Evolutionary conservation across 2,113 vertebrate genomes (phyloP), one percentile per base, ranked within the genome.

Genomic region (Plotosus lineatus): DNA sequence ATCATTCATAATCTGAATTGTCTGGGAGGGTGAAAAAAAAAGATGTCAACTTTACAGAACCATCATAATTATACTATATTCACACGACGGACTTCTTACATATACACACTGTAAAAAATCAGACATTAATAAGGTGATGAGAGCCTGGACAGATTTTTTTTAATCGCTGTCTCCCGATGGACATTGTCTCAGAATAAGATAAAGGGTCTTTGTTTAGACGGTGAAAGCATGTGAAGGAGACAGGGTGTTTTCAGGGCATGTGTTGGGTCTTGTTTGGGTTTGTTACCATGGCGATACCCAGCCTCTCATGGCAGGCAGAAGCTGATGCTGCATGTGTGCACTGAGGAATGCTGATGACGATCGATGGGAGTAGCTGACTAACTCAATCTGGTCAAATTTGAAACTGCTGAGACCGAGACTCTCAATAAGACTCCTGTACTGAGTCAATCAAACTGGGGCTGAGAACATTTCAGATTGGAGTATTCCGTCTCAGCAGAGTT

Each of bases 221-320:
- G 61, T 50, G 63, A 73, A 46, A 38, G 78, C 76, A 48, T 46
- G 44, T 75, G 66, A 76, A 82, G 85, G 75, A 75, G 65, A 58
- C 60, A 51, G 9, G 71, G 42, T 77, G 50, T 77, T 68, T 78
- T 60, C 65, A 21, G 60, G 28, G 58, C 53, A 71, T 87, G 82
- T 91, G 91, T 92, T 93, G 84, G 82, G 89, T 79, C 83, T 79
- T 94, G 92, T 94, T 93, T 91, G 83, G 86, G 88, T 91, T 85
- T 86, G 91, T 93, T 89, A 86, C 90, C 88, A 82, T 86, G 78
- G 87, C 74, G 76, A 89, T 85, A 1, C 60, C 77, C 48, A 60
- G 66, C 83, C 85, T 28, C 56, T 61, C 56, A 89, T 80, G 85
- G 85, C 51, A 38, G 85, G 53, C 77, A 73, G 78, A 60, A 3